Evolutionary conservation across 1,140 invertebrate species (phyloP).

Genomic region (Reticulitermes speratus): DNA sequence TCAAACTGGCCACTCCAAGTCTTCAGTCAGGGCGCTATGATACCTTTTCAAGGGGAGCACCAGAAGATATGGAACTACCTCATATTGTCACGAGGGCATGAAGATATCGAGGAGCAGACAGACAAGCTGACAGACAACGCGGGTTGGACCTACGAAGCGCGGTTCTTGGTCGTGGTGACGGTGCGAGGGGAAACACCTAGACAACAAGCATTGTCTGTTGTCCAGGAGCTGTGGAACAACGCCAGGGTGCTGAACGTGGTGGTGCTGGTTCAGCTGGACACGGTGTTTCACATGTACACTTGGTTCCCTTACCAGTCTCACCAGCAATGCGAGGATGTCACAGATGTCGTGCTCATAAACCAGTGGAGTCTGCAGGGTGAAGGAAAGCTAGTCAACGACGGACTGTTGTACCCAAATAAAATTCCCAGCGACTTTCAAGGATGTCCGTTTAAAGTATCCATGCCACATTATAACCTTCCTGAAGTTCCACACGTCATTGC

Average conservation of each 20-base stretch:
- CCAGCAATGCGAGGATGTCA: not conserved
- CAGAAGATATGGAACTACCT: no score
- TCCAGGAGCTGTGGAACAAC: not conserved
- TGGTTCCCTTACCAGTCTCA: not conserved
- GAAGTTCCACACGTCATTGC: not conserved
- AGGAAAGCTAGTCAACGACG: not conserved
- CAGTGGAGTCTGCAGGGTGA: not conserved
- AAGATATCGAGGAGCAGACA: not conserved
- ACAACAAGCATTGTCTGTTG: not conserved
- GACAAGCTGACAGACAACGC: not conserved
- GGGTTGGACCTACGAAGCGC: not conserved
- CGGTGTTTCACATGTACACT: not conserved
- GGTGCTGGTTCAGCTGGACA: not conserved
- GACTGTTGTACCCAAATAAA: not conserved
- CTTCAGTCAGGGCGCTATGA: no score
- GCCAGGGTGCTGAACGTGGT: not conserved
- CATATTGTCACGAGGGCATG: not conserved
- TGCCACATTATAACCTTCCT: not conserved
- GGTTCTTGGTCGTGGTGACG: not conserved
- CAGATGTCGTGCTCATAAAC: not conserved
- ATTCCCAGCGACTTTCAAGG: not conserved
- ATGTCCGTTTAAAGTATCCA: not conserved
- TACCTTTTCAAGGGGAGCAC: no score
- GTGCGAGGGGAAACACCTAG: not conserved
- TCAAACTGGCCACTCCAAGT: no score